phyloP scores from a whole-genome alignment of 2,113 vertebrate genomes.

The Indri indri region DNA sequence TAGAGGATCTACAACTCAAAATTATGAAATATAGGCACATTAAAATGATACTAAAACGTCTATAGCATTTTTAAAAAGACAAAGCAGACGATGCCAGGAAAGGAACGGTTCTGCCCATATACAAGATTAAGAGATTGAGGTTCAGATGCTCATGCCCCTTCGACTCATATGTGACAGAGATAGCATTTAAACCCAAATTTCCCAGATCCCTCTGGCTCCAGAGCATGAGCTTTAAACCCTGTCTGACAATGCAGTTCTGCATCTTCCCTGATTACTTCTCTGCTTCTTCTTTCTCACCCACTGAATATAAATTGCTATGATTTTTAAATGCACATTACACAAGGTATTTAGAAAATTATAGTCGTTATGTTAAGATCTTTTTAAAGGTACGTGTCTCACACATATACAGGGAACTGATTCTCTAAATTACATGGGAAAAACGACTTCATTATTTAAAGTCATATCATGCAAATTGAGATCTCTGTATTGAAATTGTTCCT shows the following conservation, averaged over 20 bases:
- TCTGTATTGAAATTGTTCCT: not conserved
- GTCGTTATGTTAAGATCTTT: not conserved
- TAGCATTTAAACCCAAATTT: not conserved
- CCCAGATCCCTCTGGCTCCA: not conserved
- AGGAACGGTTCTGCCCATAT: not conserved
- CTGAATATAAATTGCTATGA: not conserved
- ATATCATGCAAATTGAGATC: not conserved
- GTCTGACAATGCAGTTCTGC: accelerated
- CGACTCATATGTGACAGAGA: not conserved
- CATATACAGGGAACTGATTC: not conserved
- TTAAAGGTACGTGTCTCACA: not conserved
- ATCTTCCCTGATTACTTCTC: not conserved
- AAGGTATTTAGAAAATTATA: not conserved
- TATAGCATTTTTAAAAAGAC: not conserved
- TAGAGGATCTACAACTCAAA: not conserved
- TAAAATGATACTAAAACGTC: not conserved
- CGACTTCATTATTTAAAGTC: not conserved
- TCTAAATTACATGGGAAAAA: not conserved
- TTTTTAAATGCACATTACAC: not conserved
- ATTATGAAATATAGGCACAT: not conserved
- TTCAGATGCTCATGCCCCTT: not conserved
- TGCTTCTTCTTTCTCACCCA: not conserved
- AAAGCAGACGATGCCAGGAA: not conserved
- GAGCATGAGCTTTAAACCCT: not conserved
- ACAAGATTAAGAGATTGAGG: not conserved